phyloP scores from a whole-genome alignment of 2,888 invertebrate species.

The Auanema sp. region DNA sequence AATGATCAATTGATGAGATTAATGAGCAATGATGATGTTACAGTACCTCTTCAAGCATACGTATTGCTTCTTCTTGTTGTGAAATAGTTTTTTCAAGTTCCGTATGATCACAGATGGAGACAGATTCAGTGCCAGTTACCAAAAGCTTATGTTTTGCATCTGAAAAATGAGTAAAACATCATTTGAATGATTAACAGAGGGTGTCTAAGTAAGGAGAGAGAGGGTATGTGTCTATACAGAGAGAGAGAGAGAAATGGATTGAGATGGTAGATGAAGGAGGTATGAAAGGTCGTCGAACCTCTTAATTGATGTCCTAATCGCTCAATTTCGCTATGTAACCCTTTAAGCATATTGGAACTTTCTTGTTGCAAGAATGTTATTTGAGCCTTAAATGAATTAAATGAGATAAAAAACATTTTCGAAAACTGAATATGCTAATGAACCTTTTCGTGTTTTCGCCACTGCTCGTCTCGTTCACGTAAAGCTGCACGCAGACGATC shows the following conservation, averaged over 20 bases:
- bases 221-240: background rate
- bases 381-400: conserved; percentile 31
- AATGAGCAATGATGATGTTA: background rate
- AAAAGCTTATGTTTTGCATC: conserved; percentile 31
- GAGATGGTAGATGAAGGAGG: too few relatives aligned
- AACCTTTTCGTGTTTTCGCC: conserved; percentile 42
- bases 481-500: conserved; percentile 26
- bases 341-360: conserved; percentile 45
- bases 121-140: conserved; percentile 14
- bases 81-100: conserved; percentile 21
- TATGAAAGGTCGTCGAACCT: conserved; percentile 9
- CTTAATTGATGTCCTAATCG: conserved; percentile 42
- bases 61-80: conserved; percentile 24
- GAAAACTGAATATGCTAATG: background rate
- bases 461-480: conserved; percentile 42
- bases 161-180: conserved; percentile 7
- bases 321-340: conserved; percentile 51
- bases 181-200: background rate
- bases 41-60: conserved; percentile 30
- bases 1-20: conserved; percentile 4
- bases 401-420: background rate
- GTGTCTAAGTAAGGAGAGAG: background rate
- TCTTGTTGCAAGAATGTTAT: conserved; percentile 51
- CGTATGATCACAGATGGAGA: conserved; percentile 23
- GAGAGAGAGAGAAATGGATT: background rate